phyloP scores from a whole-genome alignment of 2,797 vertebrate genomes.

The Sebastes nivosus region DNA sequence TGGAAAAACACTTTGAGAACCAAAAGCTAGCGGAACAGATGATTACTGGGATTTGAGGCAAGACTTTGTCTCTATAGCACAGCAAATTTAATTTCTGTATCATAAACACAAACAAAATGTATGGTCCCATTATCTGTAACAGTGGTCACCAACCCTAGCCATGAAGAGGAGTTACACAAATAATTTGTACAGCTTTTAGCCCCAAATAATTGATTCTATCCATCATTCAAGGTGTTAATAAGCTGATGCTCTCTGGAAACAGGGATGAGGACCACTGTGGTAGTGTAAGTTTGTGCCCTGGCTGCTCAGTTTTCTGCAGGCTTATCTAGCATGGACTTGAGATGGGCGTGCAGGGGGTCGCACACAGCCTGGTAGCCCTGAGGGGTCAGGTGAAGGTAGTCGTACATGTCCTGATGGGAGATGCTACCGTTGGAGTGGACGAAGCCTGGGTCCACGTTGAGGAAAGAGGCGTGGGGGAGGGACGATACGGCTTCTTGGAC shows the following conservation, averaged over 20 bases:
- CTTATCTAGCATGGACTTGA: conserved; percentile 85
- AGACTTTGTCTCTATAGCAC: conserved; percentile 44
- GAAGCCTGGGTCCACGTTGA: conserved; percentile 89
- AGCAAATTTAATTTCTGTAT: conserved; percentile 53
- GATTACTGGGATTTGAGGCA: conserved; percentile 13
- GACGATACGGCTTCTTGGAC: conserved; percentile 78
- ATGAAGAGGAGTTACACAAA: conserved; percentile 43
- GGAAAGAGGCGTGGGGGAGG: conserved; percentile 83
- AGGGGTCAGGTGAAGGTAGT: conserved; percentile 92
- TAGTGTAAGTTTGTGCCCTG: conserved; percentile 49
- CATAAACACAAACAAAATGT: conserved; percentile 55
- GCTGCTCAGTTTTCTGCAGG: conserved; percentile 72
- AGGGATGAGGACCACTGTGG: conserved; percentile 61
- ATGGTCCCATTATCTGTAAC: conserved; percentile 65
- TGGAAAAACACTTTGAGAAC: conserved; percentile 1
- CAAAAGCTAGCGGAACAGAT: conserved; percentile 24
- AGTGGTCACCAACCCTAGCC: conserved; percentile 69
- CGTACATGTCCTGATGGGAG: conserved; percentile 93
- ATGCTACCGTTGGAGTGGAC: conserved; percentile 90
- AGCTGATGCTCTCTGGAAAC: conserved; percentile 40
- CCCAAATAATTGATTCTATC: conserved; percentile 30
- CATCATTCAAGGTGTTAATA: conserved; percentile 41
- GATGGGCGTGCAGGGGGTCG: conserved; percentile 82
- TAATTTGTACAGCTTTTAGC: conserved; percentile 26
- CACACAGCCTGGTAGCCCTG: conserved; percentile 89